Percentiles rank a stretch among this genome's conserved stretches.
Evolutionary conservation across 2,888 invertebrate species (phyloP).

Genomic region (Spilarctia lutea): DNA sequence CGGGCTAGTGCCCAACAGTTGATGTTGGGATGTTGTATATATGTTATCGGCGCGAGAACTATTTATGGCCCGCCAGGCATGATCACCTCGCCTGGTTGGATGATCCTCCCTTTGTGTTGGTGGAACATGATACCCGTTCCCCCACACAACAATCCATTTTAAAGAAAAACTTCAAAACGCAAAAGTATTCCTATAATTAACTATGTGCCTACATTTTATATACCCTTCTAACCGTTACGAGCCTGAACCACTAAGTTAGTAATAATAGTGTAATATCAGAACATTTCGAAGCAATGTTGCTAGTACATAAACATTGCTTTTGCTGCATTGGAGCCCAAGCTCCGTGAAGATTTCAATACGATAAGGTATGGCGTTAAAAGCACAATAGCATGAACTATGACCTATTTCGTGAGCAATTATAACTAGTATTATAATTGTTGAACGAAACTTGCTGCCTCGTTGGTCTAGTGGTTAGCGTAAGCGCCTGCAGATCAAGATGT

Average conservation of each 20-base stretch:
- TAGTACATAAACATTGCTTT: slow-evolving; percentile 47
- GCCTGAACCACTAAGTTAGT: slow-evolving; percentile 30
- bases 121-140: no score
- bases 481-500: slow-evolving; percentile 2
- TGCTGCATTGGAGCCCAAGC: slow-evolving; percentile 42
- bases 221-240: slow-evolving; percentile 27
- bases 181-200: neutral
- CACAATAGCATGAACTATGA: slow-evolving; percentile 54
- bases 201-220: slow-evolving; percentile 19
- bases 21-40: no score
- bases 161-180: neutral
- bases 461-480: slow-evolving; percentile 32
- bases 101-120: no score
- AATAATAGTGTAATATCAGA: slow-evolving; percentile 35
- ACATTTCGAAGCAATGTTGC: slow-evolving; percentile 31
- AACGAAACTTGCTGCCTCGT: no score
- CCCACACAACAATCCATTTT: no score
- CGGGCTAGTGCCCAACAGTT: no score
- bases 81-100: no score
- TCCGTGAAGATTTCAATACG: slow-evolving; percentile 39
- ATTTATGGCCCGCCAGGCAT: no score
- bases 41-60: no score
- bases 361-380: slow-evolving; percentile 56
- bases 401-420: slow-evolving; percentile 46
- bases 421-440: slow-evolving; percentile 49